Base-by-base conservation (phyloP, 2,797 vertebrate species). In the Gallinago stenura region DNA sequence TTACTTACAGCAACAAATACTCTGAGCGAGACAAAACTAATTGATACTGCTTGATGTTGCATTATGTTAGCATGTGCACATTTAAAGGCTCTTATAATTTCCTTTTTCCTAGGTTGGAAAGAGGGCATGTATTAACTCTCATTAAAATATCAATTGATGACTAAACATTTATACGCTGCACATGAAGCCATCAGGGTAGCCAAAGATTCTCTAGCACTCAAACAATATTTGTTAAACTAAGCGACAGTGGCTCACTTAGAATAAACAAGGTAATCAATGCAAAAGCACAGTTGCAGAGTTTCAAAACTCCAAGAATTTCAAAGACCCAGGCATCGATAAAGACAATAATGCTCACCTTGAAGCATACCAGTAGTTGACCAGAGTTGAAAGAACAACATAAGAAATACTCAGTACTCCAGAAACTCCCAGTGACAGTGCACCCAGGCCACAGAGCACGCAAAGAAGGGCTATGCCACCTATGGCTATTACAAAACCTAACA, bases 401-500 rank as follows among this genome's bases (percentile, higher is more conserved):
- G 88, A 95, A 87, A 97, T 13, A 12, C 97, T 97, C 41, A 98
- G 71, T 6, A 96, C 90, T 35, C 96, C 98, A 19, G 98, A 98
- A 64, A 98, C 64, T 65, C 96, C 78, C 17, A 99, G 69, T 5
- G 98, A 98, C 48, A 98, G 53, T 1, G 97, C 87, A 24, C 97
- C 97, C 83, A 99, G 86, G 87, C 98, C 98, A 89, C 98, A 98
- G 7, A 99, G 98, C 79, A 98, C 94, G 50, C 98, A 98, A 3
- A 99, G 97, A 15, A 99, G 96, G 12, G 96, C 79, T 61, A 98
- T 65, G 43, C 98, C 98, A 6, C 98, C 98, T 28, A 98, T 54
- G 4, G 97, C 97, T 95, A 99, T 97, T 45, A 98, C 89, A 83
- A 98, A 93, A 70, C 98, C 98, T 98, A 56, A 68, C 5, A 71